Conservation (phyloP, 2,888 invertebrate species). For the Oxycera nigricornis region DNA sequence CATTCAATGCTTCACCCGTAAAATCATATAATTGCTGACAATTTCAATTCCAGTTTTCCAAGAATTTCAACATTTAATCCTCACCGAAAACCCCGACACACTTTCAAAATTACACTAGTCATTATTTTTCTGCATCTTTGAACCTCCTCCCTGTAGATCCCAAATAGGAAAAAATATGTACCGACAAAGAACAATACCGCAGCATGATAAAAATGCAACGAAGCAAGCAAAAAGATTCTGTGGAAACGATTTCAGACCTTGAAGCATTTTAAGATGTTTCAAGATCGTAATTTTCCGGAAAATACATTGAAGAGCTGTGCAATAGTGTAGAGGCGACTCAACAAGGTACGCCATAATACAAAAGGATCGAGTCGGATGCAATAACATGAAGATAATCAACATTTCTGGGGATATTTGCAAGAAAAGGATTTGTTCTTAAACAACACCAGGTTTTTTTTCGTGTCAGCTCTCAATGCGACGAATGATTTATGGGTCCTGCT, state of each 20-base stretch:
- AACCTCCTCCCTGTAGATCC: background rate
- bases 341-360: background rate
- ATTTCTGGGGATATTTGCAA: background rate
- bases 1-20: background rate
- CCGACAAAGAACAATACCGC: constrained; percentile 38
- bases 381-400: background rate
- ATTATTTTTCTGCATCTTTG: constrained; percentile 9
- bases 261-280: constrained; percentile 7
- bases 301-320: background rate
- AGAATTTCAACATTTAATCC: background rate
- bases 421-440: constrained; percentile 35
- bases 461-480: too few species aligned
- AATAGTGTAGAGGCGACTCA: background rate
- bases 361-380: background rate
- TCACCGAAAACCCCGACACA: constrained; percentile 5
- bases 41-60: constrained; percentile 15
- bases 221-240: background rate
- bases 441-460: too few species aligned
- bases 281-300: constrained; percentile 14
- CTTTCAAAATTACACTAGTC: constrained; percentile 8
- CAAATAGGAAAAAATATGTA: background rate
- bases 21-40: constrained; percentile 29
- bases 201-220: constrained; percentile 11
- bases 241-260: constrained; percentile 24
- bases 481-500: too few species aligned